Conservation (phyloP, 2,888 invertebrate genomes). For the Polymixis flavicincta region DNA sequence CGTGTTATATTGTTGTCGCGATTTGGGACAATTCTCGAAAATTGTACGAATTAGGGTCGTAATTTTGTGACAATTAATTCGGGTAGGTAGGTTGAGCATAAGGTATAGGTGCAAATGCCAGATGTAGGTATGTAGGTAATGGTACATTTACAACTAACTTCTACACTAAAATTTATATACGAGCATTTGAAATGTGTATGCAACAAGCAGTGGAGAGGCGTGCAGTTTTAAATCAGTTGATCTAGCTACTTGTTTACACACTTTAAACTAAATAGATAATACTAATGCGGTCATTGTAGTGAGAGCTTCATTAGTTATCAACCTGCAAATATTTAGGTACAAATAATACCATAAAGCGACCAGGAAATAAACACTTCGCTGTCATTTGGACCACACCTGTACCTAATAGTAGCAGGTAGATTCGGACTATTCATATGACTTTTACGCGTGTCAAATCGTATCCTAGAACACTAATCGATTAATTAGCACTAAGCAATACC, state of each 20-base stretch:
- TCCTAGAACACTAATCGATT: background rate
- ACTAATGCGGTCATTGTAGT: background rate
- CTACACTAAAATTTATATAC: no score
- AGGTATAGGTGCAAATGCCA: no score
- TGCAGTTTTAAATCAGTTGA: no score
- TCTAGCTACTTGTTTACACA: no score
- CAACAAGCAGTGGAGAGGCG: no score
- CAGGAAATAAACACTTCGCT: background rate
- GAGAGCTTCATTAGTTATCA: background rate
- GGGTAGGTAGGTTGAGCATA: no score
- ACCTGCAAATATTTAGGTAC: background rate
- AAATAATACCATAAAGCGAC: background rate
- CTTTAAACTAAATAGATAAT: no score
- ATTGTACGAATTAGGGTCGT: constrained; percentile 19
- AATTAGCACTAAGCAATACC: constrained; percentile 8
- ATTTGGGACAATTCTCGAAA: constrained; percentile 15
- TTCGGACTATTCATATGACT: background rate
- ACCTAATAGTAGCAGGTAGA: background rate
- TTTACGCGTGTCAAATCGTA: constrained; percentile 3
- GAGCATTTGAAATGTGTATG: no score
- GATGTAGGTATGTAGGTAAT: no score
- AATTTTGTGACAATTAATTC: background rate
- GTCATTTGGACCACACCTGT: background rate
- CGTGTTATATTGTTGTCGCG: constrained; percentile 32
- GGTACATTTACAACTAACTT: background rate